phyloP scores from a whole-genome alignment of 2,113 vertebrate genomes.

The Callaeas wilsoni region DNA sequence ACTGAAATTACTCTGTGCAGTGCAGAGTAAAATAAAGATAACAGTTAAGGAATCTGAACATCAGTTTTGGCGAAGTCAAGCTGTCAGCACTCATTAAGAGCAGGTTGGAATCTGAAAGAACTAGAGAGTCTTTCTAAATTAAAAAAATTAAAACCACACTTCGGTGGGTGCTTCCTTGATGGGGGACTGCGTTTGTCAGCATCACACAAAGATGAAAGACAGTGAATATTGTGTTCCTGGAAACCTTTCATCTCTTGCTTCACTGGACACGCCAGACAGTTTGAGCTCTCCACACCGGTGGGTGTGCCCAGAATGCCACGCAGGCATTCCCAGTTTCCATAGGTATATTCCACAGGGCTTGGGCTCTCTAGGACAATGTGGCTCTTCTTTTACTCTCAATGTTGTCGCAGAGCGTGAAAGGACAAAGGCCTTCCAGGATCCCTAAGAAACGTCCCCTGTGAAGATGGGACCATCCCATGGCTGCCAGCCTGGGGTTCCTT shows the following conservation, averaged over 20 bases:
- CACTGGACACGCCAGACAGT: neutral
- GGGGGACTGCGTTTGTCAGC: neutral
- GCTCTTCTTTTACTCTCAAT: neutral
- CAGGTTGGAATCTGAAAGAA: neutral
- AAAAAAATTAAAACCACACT: neutral
- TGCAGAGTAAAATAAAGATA: neutral
- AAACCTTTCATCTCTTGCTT: neutral
- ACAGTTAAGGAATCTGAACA: neutral
- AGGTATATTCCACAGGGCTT: neutral
- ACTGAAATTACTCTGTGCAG: neutral
- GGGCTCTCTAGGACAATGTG: neutral
- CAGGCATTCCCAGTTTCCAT: neutral
- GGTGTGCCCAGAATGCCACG: neutral
- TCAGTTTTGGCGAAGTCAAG: neutral
- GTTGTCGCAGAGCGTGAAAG: accelerated
- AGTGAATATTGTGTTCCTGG: neutral
- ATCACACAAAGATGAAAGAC: neutral
- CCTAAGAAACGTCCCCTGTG: neutral
- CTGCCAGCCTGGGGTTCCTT: neutral
- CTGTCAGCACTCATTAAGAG: neutral
- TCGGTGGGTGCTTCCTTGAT: neutral
- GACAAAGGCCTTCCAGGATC: neutral
- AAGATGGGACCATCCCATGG: neutral
- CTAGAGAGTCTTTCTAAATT: neutral
- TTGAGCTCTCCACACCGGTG: neutral